Conservation (phyloP, 2,113 vertebrate species). For the Xerus inauris region DNA sequence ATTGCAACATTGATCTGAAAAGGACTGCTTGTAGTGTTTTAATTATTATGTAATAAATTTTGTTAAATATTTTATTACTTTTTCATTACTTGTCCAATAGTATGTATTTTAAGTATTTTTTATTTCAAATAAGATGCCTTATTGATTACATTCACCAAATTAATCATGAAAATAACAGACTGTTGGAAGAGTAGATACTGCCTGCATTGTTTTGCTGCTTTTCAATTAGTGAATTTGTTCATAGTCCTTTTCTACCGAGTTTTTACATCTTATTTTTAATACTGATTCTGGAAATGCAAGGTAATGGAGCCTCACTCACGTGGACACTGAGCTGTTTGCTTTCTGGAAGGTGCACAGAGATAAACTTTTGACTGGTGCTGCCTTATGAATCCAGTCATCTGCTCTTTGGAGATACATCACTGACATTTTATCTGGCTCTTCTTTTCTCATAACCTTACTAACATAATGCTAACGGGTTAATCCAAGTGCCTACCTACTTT, state of each 20-base stretch:
- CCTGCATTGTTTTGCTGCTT: not conserved
- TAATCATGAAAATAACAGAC: conserved; percentile 7
- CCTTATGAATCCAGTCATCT: not conserved
- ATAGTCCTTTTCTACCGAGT: not conserved
- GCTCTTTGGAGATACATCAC: not conserved
- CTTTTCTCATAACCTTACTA: not conserved
- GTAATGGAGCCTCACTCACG: not conserved
- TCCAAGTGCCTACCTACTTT: not conserved
- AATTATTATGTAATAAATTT: not conserved
- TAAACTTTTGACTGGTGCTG: not conserved
- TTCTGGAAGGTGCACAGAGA: not conserved
- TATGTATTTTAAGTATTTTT: conserved; percentile 20
- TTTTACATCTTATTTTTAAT: conserved; percentile 36
- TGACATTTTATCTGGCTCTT: not conserved
- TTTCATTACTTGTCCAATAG: not conserved
- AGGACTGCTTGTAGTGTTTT: conserved; percentile 1
- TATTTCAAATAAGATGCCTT: not conserved
- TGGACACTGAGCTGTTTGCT: not conserved
- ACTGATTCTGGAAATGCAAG: not conserved
- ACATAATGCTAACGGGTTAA: not conserved
- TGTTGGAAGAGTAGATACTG: not conserved
- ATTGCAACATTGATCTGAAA: conserved; percentile 28
- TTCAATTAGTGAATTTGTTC: not conserved
- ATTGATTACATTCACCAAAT: not conserved
- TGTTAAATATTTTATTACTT: conserved; percentile 32